Evolutionary conservation across 2,888 invertebrate species (phyloP).

Genomic region (Abrostola tripartita): DNA sequence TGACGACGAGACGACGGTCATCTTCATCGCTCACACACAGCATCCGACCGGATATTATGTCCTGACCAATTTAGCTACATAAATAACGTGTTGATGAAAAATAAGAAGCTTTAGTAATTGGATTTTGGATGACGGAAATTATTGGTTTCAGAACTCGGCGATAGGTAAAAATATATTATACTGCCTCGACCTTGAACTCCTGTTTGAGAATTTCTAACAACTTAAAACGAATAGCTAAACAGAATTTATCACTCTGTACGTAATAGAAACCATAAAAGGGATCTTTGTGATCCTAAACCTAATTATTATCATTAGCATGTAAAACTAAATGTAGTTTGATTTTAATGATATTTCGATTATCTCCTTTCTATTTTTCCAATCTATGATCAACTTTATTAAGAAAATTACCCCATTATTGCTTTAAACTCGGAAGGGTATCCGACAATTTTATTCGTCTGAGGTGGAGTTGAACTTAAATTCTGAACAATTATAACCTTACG

Average conservation of each 20-base stretch:
- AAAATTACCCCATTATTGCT: neutral
- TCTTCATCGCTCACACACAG: conserved; percentile 68
- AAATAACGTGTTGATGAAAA: conserved; percentile 52
- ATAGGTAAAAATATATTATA: neutral
- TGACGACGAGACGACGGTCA: conserved; percentile 53
- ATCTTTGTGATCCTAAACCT: too few species aligned
- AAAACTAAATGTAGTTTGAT: too few species aligned
- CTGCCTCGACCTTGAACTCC: too few species aligned
- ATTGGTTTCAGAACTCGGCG: neutral
- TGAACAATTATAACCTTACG: too few species aligned
- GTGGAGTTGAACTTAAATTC: too few species aligned
- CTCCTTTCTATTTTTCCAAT: neutral
- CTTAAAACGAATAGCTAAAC: too few species aligned
- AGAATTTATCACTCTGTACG: too few species aligned
- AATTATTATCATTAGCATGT: too few species aligned
- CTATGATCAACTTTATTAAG: neutral
- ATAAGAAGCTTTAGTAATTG: conserved; percentile 27
- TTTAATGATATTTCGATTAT: too few species aligned
- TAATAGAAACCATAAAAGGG: too few species aligned
- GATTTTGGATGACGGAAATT: conserved; percentile 6
- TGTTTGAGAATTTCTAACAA: too few species aligned
- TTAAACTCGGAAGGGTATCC: neutral
- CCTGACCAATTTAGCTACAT: conserved; percentile 52
- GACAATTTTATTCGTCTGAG: too few species aligned
- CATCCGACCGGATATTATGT: conserved; percentile 58